Evolutionary conservation across 2,113 vertebrate species (phyloP), one percentile per base, ranked within the genome.

Genomic region (Oncorhynchus masou): DNA sequence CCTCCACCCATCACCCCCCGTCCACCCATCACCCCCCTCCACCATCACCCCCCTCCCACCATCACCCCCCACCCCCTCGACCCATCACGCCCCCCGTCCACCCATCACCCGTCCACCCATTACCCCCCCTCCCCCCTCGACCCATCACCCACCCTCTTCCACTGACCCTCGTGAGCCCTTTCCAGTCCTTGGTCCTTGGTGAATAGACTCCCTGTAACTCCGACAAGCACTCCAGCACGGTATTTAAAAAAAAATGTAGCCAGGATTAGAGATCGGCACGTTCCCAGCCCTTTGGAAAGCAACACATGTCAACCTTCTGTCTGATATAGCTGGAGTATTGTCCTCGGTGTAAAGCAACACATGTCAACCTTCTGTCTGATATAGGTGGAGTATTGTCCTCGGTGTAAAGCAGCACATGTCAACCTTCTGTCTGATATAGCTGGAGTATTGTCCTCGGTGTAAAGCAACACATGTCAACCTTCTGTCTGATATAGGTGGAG

Each of bases 241-340:
- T 62, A 62, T 62, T 62, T 25, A 68, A 5, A 27, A 0, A 27
- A 27, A 27, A 80, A 83, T 78, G 71, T 64, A 19, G 60, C 78
- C 29, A 57, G 76, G 74, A 84, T 75, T 49, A 74, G 78, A 76
- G 83, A 81, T 73, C 67, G 62, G 13, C 9, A 13, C 51, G 20
- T 68, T 78, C 65, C 1, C 60, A 34, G 60, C 68, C 49, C 74
- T 70, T 49, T 49, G 54, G 65, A 76, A 73, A 79, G 71, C 49
- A 51, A 68, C 49, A 72, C 59, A 5, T 51, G 24, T 66, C 49
- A 70, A 70, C 76, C 51, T 34, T 71, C 24, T n/a, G n/a, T n/a
- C n/a, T 64, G 24, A 11, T 70, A 77, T 81, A 62, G 66, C 62
- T 27, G 68, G 74, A 76, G 71, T 74, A 74, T 71, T 76, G 73